A percentile compares a stretch with the other conserved stretches of the same genome.
Conservation (phyloP, 2,888 invertebrate genomes). For the Aplocera efformata region DNA sequence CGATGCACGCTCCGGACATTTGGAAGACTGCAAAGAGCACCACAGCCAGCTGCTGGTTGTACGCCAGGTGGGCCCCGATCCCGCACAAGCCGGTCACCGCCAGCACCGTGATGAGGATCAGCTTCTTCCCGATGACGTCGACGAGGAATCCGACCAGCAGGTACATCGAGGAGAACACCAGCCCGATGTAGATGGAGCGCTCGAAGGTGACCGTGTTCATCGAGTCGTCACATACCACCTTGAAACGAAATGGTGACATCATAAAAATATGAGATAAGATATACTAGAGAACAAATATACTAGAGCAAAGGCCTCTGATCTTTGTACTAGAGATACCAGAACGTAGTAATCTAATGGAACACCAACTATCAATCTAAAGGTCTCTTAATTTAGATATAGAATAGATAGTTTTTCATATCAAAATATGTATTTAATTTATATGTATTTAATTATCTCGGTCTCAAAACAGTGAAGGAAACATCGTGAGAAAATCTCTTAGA, state of each 20-base stretch:
- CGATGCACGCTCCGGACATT: constrained; percentile 79
- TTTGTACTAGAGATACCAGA: too few relatives aligned
- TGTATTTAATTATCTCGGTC: too few relatives aligned
- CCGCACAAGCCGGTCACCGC: constrained; percentile 78
- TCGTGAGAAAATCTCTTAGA: too few relatives aligned
- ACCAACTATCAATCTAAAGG: too few relatives aligned
- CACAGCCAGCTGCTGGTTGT: constrained; percentile 79
- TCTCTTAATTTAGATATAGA: too few relatives aligned
- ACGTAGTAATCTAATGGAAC: too few relatives aligned
- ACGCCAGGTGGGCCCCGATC: constrained; percentile 80
- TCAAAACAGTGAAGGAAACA: too few relatives aligned
- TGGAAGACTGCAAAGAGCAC: constrained; percentile 79
- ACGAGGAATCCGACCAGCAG: constrained; percentile 82
- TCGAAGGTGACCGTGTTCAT: constrained; percentile 83
- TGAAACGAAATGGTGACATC: constrained; percentile 4
- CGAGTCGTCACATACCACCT: constrained; percentile 68
- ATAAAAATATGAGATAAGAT: too few relatives aligned
- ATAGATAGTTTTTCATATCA: too few relatives aligned
- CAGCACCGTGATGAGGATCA: constrained; percentile 72
- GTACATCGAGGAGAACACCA: constrained; percentile 83
- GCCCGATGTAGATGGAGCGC: constrained; percentile 84
- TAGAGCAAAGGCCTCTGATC: too few relatives aligned
- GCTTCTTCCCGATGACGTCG: constrained; percentile 75
- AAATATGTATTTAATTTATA: too few relatives aligned
- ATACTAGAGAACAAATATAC: too few relatives aligned